A percentile compares a stretch with the other conserved stretches of the same genome.
phyloP scores from a whole-genome alignment of 2,797 vertebrate genomes.

The Pseudochromis fuscus region DNA sequence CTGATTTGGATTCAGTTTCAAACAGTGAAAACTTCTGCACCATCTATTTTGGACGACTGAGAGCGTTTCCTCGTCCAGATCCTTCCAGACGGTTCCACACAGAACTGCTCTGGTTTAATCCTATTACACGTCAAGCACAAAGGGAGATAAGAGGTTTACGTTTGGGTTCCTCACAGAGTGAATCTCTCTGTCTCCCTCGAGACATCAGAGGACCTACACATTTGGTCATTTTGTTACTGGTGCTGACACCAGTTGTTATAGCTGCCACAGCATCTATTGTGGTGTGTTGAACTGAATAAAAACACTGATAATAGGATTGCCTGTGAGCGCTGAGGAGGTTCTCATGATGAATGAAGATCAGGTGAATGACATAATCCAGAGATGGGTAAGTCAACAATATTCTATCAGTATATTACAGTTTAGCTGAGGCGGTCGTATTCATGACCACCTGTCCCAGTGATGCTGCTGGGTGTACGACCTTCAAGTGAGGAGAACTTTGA shows the following conservation, averaged over 20 bases:
- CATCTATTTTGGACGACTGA: slow-evolving; percentile 3
- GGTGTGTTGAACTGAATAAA: slow-evolving; percentile 15
- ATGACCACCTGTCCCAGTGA: not conserved
- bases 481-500: not conserved
- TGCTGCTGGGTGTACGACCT: not conserved
- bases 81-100: slow-evolving; percentile 70
- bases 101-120: slow-evolving; percentile 81
- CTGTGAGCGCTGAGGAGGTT: slow-evolving; percentile 24
- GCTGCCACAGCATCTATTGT: slow-evolving; percentile 25
- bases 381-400: slow-evolving; percentile 90
- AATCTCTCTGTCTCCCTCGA: slow-evolving; percentile 51
- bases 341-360: slow-evolving; percentile 87
- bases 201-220: slow-evolving; percentile 31
- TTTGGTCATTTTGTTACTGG: slow-evolving; percentile 39
- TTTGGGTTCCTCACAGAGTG: slow-evolving; percentile 46
- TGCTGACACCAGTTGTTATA: slow-evolving; percentile 28
- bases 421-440: slow-evolving; percentile 5
- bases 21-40: not conserved
- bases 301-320: slow-evolving; percentile 60
- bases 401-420: not conserved
- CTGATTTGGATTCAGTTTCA: not conserved
- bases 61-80: slow-evolving; percentile 12
- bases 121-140: slow-evolving; percentile 83
- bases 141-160: slow-evolving; percentile 85
- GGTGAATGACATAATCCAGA: slow-evolving; percentile 88